Evolutionary conservation across 2,888 invertebrate genomes (phyloP).

Genomic region (Amorpha juglandis): DNA sequence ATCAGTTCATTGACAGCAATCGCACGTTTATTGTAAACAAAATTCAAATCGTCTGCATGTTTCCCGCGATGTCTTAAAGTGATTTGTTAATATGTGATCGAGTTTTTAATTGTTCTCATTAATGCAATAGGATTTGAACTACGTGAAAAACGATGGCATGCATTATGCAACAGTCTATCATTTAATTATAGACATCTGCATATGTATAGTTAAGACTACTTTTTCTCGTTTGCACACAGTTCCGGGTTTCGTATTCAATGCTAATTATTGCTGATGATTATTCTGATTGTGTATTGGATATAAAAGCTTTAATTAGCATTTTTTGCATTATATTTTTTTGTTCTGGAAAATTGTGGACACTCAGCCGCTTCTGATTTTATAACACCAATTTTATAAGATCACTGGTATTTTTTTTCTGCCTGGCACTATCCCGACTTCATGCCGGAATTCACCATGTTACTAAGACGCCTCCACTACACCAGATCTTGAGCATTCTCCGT

Average conservation of each 20-base stretch:
- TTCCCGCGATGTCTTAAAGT: conserved; percentile 9
- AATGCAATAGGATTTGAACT: conserved; percentile 23
- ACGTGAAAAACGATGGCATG: conserved; percentile 9
- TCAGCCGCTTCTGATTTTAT: conserved; percentile 4
- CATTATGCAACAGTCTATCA: conserved; percentile 17
- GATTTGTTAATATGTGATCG: conserved; percentile 18
- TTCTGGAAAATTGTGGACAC: conserved; percentile 8
- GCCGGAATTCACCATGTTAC: no score
- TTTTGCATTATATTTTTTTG: neutral
- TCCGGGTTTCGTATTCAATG: conserved; percentile 19
- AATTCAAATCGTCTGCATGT: conserved; percentile 16
- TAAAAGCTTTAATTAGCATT: neutral
- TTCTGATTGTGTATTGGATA: conserved; percentile 6
- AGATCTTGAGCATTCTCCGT: no score
- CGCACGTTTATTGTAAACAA: conserved; percentile 6
- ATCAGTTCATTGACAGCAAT: conserved; percentile 5
- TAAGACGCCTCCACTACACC: no score
- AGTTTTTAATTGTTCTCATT: conserved; percentile 21
- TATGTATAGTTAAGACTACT: conserved; percentile 5
- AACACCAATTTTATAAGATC: neutral
- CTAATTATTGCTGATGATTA: conserved; percentile 13
- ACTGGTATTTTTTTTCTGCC: neutral
- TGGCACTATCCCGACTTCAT: no score
- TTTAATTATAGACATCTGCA: conserved; percentile 23
- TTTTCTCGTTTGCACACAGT: conserved; percentile 11